These are phyloP conservation scores for Hirtodrosophila cameraria DNA, from an alignment of 2,888 invertebrate genomes.

Conservation along the genomic window DNA sequence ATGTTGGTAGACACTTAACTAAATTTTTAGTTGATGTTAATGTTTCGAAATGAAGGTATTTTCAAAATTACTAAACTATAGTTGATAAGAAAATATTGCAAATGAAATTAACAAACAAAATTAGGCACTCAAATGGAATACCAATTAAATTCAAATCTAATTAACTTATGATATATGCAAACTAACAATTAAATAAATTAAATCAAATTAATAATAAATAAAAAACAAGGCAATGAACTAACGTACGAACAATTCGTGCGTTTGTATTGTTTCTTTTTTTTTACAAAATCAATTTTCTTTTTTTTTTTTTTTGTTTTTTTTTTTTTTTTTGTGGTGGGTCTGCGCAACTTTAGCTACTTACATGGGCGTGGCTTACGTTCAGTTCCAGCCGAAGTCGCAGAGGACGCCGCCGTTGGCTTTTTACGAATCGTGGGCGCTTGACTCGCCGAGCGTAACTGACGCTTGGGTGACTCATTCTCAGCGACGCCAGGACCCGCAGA, in stretches of 20 bases:
- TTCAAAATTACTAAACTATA: slow-evolving; percentile 73
- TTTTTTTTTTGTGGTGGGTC: slow-evolving; percentile 24
- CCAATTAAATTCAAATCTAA: slow-evolving; percentile 32
- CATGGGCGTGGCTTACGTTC: slow-evolving; percentile 88
- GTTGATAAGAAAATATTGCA: slow-evolving; percentile 45
- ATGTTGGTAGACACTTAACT: slow-evolving; percentile 62
- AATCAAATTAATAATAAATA: slow-evolving; percentile 16
- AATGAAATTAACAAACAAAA: slow-evolving; percentile 37
- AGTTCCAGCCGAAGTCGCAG: slow-evolving; percentile 82
- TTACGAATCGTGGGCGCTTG: slow-evolving; percentile 85
- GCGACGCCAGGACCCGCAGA: slow-evolving; percentile 88
- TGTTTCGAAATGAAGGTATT: slow-evolving; percentile 48
- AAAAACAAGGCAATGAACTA: slow-evolving; percentile 44
- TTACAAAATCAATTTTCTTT: slow-evolving; percentile 7
- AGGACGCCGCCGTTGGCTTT: slow-evolving; percentile 85
- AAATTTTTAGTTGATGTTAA: slow-evolving; percentile 56
- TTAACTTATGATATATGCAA: slow-evolving; percentile 53
- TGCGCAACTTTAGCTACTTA: slow-evolving; percentile 85
- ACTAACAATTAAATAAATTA: slow-evolving; percentile 51
- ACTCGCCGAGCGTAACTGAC: slow-evolving; percentile 87
- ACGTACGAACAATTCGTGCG: slow-evolving; percentile 37
- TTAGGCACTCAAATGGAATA: slow-evolving; percentile 18
- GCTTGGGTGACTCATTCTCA: slow-evolving; percentile 90
- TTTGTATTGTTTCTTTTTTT: slow-evolving; percentile 15
- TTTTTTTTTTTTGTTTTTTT: slow-evolving; percentile 14